Base-by-base conservation (phyloP, 2,888 invertebrate species). In the Philopedon plagiatum region DNA sequence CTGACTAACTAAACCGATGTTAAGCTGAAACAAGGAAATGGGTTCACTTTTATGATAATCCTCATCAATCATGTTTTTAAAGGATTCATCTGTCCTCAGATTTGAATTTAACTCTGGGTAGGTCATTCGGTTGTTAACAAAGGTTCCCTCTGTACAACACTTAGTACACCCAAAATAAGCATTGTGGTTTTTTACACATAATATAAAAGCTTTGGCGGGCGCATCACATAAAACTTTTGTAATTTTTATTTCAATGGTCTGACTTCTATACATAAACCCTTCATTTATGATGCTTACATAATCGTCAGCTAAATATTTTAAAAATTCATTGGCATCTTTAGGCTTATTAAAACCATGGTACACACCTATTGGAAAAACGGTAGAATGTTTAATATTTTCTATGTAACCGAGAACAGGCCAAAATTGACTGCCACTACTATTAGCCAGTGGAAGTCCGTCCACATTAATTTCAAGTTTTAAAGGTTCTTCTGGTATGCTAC, bases 141-240 rank as follows among this genome's bases (percentile, higher is more conserved):
- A 37, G 9, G 26, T 37, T 37, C 49, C 49, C 23, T 46, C 49
- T 2, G 23, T 23, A 9, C 8, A 11, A 9, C 49, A 46, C 11
- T 46, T 46, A 13, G 49, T 23, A 46, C 49, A 46, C 13, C 49
- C 49, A 46, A 13, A 46, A 13, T 46, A 46, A 2, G 49, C 49
- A n/a, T 46, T 46, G 11, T 46, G 49, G n/a, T 13, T 13, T 46
- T 46, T 46, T 7, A 46, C 23, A 23, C 13, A 46, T n/a, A 46
- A n/a, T 9, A 46, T 46, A 23, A 46, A 46, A 8, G 49, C 5
- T 46, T 46, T 46, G 5, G 49, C 49, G 2, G 15, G 15, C 2
- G 49, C 49, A 23, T 46, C 49, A 13, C 49, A 46, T 11, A 46
- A 13, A 2, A 46, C 8, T 13, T 46, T 46, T 13, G 49, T 11